phyloP scores from a whole-genome alignment of 2,888 invertebrate genomes.

The Teinopalpus imperialis region DNA sequence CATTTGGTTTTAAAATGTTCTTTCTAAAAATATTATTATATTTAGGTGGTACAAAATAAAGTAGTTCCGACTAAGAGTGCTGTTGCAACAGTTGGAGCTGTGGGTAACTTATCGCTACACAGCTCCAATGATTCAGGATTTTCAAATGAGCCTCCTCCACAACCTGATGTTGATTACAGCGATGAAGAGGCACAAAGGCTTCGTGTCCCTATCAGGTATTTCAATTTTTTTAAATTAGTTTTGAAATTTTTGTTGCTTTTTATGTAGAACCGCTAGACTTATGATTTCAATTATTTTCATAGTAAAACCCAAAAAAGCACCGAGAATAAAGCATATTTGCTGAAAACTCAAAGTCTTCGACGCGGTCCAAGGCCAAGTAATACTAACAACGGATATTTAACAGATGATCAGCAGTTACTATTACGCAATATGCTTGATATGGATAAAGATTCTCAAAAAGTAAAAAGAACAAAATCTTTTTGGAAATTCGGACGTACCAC shows the following conservation, averaged over 20 bases:
- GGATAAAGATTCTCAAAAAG: constrained; percentile 84
- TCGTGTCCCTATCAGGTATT: constrained; percentile 84
- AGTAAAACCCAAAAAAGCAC: constrained; percentile 69
- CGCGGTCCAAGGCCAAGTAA: constrained; percentile 61
- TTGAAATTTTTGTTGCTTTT: constrained; percentile 47
- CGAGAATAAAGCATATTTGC: constrained; percentile 65
- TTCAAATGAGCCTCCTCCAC: constrained; percentile 93
- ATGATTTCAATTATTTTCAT: constrained; percentile 41
- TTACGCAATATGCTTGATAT: constrained; percentile 74
- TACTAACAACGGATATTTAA: constrained; percentile 72
- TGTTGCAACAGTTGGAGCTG: constrained; percentile 74
- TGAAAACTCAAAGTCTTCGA: constrained; percentile 75
- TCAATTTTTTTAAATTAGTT: constrained; percentile 32
- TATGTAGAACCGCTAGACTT: constrained; percentile 40
- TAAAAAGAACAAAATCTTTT: constrained; percentile 92
- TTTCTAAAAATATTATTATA: constrained; percentile 3
- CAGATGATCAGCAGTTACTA: constrained; percentile 80
- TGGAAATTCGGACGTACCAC: constrained; percentile 91
- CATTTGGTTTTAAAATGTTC: not conserved
- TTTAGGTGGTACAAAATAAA: constrained; percentile 67
- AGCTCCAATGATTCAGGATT: constrained; percentile 96
- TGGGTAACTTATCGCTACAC: constrained; percentile 90
- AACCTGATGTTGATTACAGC: constrained; percentile 94
- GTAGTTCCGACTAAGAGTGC: constrained; percentile 72
- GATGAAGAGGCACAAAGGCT: constrained; percentile 90